These are phyloP conservation scores for Dolichomitus sp. DNA, from an alignment of 2,888 invertebrate species.

Conservation along the genomic window DNA sequence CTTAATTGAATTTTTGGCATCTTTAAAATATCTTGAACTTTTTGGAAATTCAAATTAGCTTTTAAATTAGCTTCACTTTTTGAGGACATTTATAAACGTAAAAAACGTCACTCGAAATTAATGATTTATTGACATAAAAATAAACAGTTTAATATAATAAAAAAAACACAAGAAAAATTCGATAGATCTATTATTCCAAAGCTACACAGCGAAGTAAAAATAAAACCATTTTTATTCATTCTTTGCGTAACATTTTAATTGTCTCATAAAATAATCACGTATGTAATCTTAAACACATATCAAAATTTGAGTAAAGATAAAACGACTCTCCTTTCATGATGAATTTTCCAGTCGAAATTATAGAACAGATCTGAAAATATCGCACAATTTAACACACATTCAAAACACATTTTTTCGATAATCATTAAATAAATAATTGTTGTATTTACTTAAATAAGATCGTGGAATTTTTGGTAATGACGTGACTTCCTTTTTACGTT, in stretches of 20 bases:
- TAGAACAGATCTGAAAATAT: slow-evolving; percentile 36
- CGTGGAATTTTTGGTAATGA: neutral
- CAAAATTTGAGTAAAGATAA: neutral
- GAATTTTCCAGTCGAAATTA: neutral
- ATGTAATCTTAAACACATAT: neutral
- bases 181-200: too few relatives aligned
- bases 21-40: neutral
- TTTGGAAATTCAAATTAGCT: neutral
- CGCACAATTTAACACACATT: neutral
- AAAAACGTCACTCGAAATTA: too few relatives aligned
- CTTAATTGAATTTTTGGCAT: too few relatives aligned
- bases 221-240: neutral
- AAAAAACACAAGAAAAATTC: too few relatives aligned
- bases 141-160: too few relatives aligned
- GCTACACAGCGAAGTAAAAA: too few relatives aligned
- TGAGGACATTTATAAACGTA: too few relatives aligned
- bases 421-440: neutral
- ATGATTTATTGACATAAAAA: too few relatives aligned
- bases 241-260: neutral
- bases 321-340: neutral
- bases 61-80: too few relatives aligned
- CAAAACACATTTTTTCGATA: neutral
- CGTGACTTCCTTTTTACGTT: neutral
- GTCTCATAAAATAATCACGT: neutral
- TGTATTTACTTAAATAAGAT: slow-evolving; percentile 3